A percentile compares a stretch with the other conserved stretches of the same genome.
phyloP scores from a whole-genome alignment of 2,888 invertebrate genomes.

The Abrostola tripartita region DNA sequence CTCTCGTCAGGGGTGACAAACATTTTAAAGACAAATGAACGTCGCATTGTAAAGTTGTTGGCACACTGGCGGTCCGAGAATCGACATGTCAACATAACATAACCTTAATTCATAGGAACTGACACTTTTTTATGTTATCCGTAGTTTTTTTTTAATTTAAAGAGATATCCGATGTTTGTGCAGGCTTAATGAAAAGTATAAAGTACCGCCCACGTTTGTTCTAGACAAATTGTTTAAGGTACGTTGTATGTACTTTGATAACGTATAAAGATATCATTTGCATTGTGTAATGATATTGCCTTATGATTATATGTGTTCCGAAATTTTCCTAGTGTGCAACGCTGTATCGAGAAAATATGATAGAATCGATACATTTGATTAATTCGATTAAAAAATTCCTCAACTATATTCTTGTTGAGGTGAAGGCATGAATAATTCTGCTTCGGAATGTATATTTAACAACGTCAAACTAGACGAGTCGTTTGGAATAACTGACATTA shows the following conservation, averaged over 20 bases:
- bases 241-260: constrained; percentile 54
- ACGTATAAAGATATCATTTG: constrained; percentile 56
- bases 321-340: constrained; percentile 19
- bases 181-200: constrained; percentile 57
- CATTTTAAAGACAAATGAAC: constrained; percentile 44
- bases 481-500: not conserved
- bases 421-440: constrained; percentile 1
- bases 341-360: constrained; percentile 12
- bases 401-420: constrained; percentile 3
- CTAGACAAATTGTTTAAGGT: constrained; percentile 61
- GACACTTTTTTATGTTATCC: constrained; percentile 64
- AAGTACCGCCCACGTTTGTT: constrained; percentile 63
- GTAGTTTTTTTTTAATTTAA: constrained; percentile 66
- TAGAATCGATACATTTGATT: not conserved
- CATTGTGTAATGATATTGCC: constrained; percentile 58
- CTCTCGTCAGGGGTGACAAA: constrained; percentile 18
- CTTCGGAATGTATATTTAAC: constrained; percentile 1
- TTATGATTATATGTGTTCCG: constrained; percentile 37
- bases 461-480: not conserved
- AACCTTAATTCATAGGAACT: constrained; percentile 68
- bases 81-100: constrained; percentile 64
- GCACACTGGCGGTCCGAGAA: constrained; percentile 63
- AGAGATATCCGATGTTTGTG: constrained; percentile 58
- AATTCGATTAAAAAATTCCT: not conserved
- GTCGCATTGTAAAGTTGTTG: constrained; percentile 61